Percentiles rank a stretch among this genome's conserved stretches.
phyloP scores from a whole-genome alignment of 2,888 invertebrate species.

The Drosophila kokeensis region DNA sequence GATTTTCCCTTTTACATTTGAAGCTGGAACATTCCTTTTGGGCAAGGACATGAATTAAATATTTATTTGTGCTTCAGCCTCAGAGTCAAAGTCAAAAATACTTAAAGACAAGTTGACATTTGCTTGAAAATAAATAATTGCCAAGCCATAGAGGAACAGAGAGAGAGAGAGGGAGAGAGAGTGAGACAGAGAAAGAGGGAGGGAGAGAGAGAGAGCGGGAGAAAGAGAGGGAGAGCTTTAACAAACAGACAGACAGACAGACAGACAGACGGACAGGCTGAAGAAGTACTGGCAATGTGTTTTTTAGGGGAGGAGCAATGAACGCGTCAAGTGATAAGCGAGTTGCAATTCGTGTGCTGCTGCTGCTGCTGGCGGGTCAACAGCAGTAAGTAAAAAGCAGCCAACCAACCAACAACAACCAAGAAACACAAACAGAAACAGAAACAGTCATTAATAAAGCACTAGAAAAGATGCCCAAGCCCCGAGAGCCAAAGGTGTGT shows the following conservation, averaged over 20 bases:
- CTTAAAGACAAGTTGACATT: conserved; percentile 34
- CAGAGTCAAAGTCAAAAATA: conserved; percentile 11
- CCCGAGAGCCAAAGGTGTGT: conserved; percentile 51
- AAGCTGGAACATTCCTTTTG: conserved; percentile 10
- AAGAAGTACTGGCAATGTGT: conserved; percentile 6
- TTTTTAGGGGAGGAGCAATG: conserved; percentile 59
- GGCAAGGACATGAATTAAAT: conserved; percentile 58
- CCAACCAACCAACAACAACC: conserved; percentile 39
- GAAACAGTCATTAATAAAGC: conserved; percentile 45
- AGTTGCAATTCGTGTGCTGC: conserved; percentile 39
- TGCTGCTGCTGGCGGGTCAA: conserved; percentile 46
- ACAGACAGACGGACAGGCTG: background rate
- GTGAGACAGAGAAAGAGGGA: background rate
- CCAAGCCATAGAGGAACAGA: background rate
- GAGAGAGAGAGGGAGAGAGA: too few relatives aligned
- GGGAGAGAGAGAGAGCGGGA: too few relatives aligned
- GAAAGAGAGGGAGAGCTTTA: conserved; percentile 6
- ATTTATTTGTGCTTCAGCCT: conserved; percentile 36
- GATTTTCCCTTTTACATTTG: conserved; percentile 51
- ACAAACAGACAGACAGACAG: conserved; percentile 20
- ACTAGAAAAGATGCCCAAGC: conserved; percentile 29
- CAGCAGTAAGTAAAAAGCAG: conserved; percentile 41
- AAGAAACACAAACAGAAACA: conserved; percentile 39
- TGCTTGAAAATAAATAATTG: conserved; percentile 19
- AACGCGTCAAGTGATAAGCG: conserved; percentile 37